Evolutionary conservation across 2,888 invertebrate species (phyloP).

Genomic region (Limnephilus marmoratus): DNA sequence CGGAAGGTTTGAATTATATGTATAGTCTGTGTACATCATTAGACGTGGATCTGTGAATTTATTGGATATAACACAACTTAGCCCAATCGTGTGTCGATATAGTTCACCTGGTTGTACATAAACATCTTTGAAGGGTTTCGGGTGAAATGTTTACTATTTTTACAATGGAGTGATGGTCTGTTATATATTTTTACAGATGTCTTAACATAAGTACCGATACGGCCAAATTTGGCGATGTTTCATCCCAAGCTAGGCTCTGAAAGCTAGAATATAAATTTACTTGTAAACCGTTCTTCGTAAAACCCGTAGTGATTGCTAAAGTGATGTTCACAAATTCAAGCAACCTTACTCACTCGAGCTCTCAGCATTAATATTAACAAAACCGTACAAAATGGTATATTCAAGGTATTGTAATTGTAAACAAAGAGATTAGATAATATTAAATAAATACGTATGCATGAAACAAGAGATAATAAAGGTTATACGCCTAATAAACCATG

Average conservation of each 20-base stretch:
- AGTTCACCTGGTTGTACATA: not conserved
- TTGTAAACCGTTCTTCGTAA: not conserved
- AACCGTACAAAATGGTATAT: not conserved
- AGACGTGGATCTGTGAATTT: not conserved
- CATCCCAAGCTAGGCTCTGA: not conserved
- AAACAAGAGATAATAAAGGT: no score
- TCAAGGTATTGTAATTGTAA: no score
- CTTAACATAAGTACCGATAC: no score
- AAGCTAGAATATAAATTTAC: not conserved
- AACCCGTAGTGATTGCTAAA: not conserved
- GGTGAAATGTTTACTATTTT: not conserved
- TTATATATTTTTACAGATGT: no score
- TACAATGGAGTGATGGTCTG: not conserved
- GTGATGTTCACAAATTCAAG: not conserved
- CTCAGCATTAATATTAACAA: not conserved
- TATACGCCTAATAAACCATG: not conserved
- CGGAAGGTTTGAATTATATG: no score
- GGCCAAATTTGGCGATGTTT: not conserved
- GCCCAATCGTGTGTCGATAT: not conserved
- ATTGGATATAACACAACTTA: not conserved
- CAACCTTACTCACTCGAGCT: not conserved
- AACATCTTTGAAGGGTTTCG: not conserved
- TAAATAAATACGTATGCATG: no score
- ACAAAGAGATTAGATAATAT: no score
- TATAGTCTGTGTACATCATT: not conserved